Base-by-base conservation (phyloP, 2,888 invertebrate species). In the Synergus itoensis region DNA sequence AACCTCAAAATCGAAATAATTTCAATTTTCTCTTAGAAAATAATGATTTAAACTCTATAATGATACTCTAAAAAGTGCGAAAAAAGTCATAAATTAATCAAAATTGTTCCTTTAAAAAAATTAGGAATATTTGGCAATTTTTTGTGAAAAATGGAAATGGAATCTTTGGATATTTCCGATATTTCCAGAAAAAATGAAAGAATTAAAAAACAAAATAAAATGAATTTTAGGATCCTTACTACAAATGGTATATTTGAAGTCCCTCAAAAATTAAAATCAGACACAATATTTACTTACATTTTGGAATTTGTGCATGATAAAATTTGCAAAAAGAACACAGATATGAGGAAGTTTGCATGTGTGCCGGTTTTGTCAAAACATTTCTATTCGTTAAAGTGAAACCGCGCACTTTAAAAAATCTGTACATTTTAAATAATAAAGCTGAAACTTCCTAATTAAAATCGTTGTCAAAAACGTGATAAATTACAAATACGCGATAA, bases 301-400 rank as follows among this genome's bases (percentile, higher is more conserved):
- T 73, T 21, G 28, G 16, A 11, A 21, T 36, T 45, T 73, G 28
- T 4, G 8, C 12, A 73, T 73, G 73, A 53, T 73, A 73, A 53
- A 73, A 53, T 73, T 73, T 73, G 73, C 73, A 73, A 53, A 73
- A 73, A 3, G 73, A 73, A 36, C 73, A 73, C 21, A 73, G 53
- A 8, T 73, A 73, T 14, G 36, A 73, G 16, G 36, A 73, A 73
- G 28, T 40, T 16, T 73, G 73, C 36, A 36, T 48, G 11, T 36
- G 28, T 18, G 53, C 73, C 73, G 73, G 73, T 73, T 53, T 73
- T 73, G 14, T 53, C 11, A 16, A 53, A 2, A 16, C 48, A 48
- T 36, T 65, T 41, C n/a, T 9, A 53, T 48, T 69, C 9, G 16
- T 53, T 36, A 73, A 53, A 11, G 14, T 11, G 2, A 73, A 73